Evolutionary conservation across 2,113 vertebrate genomes (phyloP).

Genomic region (Pseudopipra pipra): DNA sequence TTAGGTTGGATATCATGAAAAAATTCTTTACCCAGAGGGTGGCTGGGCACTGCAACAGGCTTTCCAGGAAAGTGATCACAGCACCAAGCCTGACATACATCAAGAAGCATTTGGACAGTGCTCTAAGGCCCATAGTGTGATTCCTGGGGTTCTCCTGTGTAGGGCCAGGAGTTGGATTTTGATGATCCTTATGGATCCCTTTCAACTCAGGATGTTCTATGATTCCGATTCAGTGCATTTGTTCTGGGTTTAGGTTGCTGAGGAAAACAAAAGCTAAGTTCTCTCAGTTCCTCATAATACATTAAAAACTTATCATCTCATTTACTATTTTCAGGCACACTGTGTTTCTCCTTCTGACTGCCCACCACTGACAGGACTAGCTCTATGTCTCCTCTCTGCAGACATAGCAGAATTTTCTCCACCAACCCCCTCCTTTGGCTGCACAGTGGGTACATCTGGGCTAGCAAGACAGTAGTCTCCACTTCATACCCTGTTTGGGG

Average conservation of each 20-base stretch:
- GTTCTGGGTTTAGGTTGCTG: neutral
- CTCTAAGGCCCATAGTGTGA: neutral
- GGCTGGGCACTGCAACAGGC: accelerated
- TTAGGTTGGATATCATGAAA: neutral
- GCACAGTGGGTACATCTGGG: neutral
- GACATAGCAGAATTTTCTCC: neutral
- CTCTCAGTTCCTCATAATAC: neutral
- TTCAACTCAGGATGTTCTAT: no score
- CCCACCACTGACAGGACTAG: neutral
- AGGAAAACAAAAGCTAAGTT: neutral
- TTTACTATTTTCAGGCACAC: neutral
- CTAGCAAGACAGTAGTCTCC: neutral
- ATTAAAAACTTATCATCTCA: neutral
- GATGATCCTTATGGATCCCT: neutral
- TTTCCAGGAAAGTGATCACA: neutral
- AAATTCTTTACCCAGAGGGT: neutral
- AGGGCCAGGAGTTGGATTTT: neutral
- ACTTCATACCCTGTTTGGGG: neutral
- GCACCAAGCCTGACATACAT: neutral
- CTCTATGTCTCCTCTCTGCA: neutral
- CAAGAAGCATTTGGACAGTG: neutral
- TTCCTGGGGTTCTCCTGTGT: neutral
- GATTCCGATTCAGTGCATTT: neutral
- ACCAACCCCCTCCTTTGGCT: neutral
- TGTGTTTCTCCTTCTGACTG: neutral